Base-by-base conservation (phyloP, 2,888 invertebrate genomes). In the Liopterus haemorrhoidalis region DNA sequence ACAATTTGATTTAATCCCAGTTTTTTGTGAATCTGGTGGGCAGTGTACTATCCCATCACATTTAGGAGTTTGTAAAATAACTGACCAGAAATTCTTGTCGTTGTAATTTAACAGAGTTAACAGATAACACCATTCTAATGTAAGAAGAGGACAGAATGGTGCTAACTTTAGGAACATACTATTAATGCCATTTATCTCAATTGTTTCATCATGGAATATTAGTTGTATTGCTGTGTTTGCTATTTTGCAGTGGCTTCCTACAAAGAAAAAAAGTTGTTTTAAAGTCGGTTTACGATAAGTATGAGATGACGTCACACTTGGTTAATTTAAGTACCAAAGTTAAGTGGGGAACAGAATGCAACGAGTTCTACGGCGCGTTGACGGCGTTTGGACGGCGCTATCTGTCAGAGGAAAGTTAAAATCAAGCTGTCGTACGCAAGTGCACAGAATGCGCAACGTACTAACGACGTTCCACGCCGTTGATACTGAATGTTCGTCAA, bases 101-200 rank as follows among this genome's bases (percentile, higher is more conserved):
- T 81, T 76, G 64, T 81, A 83, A 58, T 84, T 82, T 38, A 89
- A 61, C 31, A 86, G 71, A 4, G 82, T 81, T 54, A 89, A 70
- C 27, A 89, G 67, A 65, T 86, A 84, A 40, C 82, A 81, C 88
- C 88, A 90, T 54, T 86, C 82, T 40, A 82, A 75, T 3, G 81
- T 79, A 32, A 89, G 65, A 41, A 81, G 64, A 1, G 88, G 88
- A 55, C 79, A 77, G 2, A 70, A 70, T 41, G 68, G 67, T 2
- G 70, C 68, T 19, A 79, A 60, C 50, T 68, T 67, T 33, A 80
- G 54, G 61, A 85, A 82, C 30, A 74, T 67, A 11, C 67, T 51
- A 53, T 79, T 81, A 4, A 82, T 67, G 22, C 69, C 63, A 14
- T 71, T 69, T 14, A 81, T 55, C 0, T 74, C 73, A 32, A 78